Conservation (phyloP, 2,888 invertebrate genomes). For the Automeris io region DNA sequence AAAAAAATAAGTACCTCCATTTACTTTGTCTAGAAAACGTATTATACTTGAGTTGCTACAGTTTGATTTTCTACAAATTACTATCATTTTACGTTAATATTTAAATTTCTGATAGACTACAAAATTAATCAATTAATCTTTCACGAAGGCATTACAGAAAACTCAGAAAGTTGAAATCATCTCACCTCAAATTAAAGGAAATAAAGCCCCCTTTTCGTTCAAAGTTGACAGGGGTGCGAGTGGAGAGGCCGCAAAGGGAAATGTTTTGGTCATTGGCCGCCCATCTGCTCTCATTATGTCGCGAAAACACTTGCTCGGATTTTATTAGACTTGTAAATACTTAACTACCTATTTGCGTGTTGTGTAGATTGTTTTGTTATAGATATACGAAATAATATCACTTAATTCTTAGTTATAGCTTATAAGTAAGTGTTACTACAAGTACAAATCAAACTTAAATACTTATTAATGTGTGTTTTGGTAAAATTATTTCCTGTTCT, state of each 20-base stretch:
- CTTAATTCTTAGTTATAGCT: too few relatives aligned
- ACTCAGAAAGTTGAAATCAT: conserved; percentile 29
- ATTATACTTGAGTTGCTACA: too few relatives aligned
- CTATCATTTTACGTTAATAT: too few relatives aligned
- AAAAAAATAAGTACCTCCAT: too few relatives aligned
- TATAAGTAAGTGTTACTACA: too few relatives aligned
- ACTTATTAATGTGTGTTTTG: too few relatives aligned
- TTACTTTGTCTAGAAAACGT: too few relatives aligned
- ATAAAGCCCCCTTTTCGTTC: conserved; percentile 47
- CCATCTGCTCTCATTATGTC: conserved; percentile 44
- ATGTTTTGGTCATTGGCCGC: conserved; percentile 40
- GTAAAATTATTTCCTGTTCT: too few relatives aligned
- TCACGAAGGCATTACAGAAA: conserved; percentile 26
- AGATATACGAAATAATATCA: too few relatives aligned
- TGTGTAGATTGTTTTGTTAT: conserved; percentile 17
- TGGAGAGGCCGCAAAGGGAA: conserved; percentile 38
- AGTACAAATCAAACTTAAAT: too few relatives aligned
- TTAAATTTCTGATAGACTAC: too few relatives aligned
- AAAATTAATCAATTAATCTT: conserved; percentile 7
- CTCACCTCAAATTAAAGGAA: conserved; percentile 52
- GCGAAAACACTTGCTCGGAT: conserved; percentile 37
- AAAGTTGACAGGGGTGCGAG: conserved; percentile 41
- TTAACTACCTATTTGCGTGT: conserved; percentile 27
- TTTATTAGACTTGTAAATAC: conserved; percentile 37
- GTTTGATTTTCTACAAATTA: too few relatives aligned